Base-by-base conservation (phyloP, 1,140 invertebrate genomes). In the Caenorhabditis briggsae region DNA sequence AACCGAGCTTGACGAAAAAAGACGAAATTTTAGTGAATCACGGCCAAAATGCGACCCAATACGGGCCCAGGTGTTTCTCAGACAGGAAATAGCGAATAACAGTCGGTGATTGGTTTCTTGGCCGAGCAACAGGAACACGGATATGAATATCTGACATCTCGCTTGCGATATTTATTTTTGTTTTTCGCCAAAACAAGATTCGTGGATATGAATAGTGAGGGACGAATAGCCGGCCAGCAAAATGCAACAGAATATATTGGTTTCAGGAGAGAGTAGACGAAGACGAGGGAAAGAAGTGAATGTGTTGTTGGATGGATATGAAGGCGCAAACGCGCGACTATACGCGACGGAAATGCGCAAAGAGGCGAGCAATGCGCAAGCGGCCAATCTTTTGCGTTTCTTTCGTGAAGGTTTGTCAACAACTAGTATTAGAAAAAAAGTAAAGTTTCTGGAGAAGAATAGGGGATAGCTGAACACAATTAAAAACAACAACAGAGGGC, bases 121-220 rank as follows among this genome's bases (percentile, higher is more conserved):
- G 33, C 33, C 33, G 33, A 33, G 33, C 33, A 33, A 33, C 33
- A 33, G 33, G 33, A n/a, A 46, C 46, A 48, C 70, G 70, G 70
- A 78, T 78, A 53, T 78, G 14, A 23, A 46, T 23, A 78, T 50
- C 20, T 78, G 70, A 78, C 46, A 78, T 48, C 70, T 78, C 70
- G 70, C 53, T 78, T 46, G 23, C 33, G 20, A 14, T 78, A 50
- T 50, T 50, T 78, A 50, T 78, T 78, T 53, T 78, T 41, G 64
- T 70, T 46, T 70, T 46, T 46, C 64, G 64, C 64, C 64, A 20
- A 18, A 23, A 64, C 59, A 43, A 70, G 43, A 78, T 12, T 16
- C 12, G 43, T 11, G 18, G n/a, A 46, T 70, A 18, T 43, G 70
- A n/a, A 18, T 18, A 12, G n/a, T 5, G 7, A 23, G n/a, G 46